A percentile compares a stretch with the other conserved stretches of the same genome.
Conservation (phyloP, 2,888 invertebrate species). For the Netelia inedita region DNA sequence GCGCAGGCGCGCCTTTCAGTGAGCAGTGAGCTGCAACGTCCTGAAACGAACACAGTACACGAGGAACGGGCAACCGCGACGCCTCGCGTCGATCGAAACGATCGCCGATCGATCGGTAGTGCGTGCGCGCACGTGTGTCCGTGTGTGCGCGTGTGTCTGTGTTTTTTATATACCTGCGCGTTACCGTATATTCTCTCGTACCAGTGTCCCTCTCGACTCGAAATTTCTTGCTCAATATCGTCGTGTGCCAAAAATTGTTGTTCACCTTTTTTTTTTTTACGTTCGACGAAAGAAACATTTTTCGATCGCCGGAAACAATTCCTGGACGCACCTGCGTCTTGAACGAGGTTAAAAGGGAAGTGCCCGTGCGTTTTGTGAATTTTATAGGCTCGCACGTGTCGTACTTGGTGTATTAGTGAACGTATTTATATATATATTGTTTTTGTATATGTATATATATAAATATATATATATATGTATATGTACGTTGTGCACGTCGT, state of each 20-base stretch:
- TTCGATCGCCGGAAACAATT: slow-evolving; percentile 6
- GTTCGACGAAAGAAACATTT: not conserved
- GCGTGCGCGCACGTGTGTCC: not conserved
- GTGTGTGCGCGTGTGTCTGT: not conserved
- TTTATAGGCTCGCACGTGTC: no score
- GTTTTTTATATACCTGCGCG: not conserved
- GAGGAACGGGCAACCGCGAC: slow-evolving; percentile 65
- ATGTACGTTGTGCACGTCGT: slow-evolving; percentile 1
- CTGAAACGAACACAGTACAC: slow-evolving; percentile 53
- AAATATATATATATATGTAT: not conserved
- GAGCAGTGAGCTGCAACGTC: slow-evolving; percentile 48
- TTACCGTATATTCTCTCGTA: not conserved
- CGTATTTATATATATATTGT: not conserved
- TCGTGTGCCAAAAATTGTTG: not conserved
- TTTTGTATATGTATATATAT: not conserved
- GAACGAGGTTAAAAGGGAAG: slow-evolving; percentile 1
- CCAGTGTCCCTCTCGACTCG: not conserved
- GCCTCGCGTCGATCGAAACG: slow-evolving; percentile 65
- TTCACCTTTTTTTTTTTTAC: not conserved
- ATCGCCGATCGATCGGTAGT: slow-evolving; percentile 65
- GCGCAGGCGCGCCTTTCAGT: slow-evolving; percentile 62
- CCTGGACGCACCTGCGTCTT: slow-evolving; percentile 21
- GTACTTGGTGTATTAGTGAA: not conserved
- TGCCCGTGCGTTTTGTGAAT: slow-evolving; percentile 39
- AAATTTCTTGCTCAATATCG: not conserved